Evolutionary conservation across 2,888 invertebrate genomes (phyloP).

Genomic region (Acrobasis suavella): DNA sequence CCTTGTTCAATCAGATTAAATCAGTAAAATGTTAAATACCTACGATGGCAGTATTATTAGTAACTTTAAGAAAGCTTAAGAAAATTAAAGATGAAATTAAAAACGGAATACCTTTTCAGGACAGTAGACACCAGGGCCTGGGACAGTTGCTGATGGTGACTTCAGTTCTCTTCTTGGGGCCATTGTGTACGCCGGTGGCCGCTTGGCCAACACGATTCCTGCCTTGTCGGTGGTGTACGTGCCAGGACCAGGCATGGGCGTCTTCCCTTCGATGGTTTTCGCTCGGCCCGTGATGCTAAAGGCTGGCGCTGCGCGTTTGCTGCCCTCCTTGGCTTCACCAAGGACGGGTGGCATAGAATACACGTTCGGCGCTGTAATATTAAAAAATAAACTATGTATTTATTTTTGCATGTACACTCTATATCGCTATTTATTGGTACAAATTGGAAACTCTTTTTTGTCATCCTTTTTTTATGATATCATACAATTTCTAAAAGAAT

Average conservation of each 20-base stretch:
- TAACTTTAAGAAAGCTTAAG: no score
- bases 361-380: conserved; percentile 90
- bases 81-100: no score
- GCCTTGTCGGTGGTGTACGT: conserved; percentile 85
- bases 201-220: conserved; percentile 60
- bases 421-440: no score
- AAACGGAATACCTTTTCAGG: conserved; percentile 81
- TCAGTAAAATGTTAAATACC: no score
- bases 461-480: no score
- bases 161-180: conserved; percentile 81
- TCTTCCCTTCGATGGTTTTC: conserved; percentile 76
- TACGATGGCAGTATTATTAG: no score
- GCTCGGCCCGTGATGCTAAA: conserved; percentile 94
- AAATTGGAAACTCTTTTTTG: no score
- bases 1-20: no score
- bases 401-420: no score
- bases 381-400: conserved; percentile 16
- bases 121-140: conserved; percentile 85
- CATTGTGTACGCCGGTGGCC: conserved; percentile 93
- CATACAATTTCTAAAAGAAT: no score
- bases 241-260: conserved; percentile 91
- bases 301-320: conserved; percentile 89
- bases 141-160: conserved; percentile 64
- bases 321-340: conserved; percentile 79
- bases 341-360: conserved; percentile 93